Evolutionary conservation across 2,113 vertebrate species (phyloP), one percentile per base, ranked within the genome.

Genomic region (Centrocercus urophasianus): DNA sequence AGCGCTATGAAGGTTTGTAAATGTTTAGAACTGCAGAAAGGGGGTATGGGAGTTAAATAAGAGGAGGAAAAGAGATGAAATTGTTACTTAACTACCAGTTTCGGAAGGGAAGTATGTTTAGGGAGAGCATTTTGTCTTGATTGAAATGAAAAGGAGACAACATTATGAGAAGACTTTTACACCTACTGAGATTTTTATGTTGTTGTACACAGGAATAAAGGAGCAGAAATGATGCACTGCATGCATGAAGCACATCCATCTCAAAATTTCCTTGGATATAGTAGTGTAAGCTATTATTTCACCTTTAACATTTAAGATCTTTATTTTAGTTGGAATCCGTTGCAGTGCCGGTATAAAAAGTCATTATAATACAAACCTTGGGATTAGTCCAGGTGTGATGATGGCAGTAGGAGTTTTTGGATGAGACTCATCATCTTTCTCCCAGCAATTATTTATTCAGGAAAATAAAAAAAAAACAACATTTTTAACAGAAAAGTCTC

Each of bases 281-380:
- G 86, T 80, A 92, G 66, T 20, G 59, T 81, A 94, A 93, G 90
- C 83, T 95, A 30, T 86, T 86, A 85, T 91, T 90, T 78, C 70
- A 71, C 88, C 70, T 95, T 92, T 95, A 91, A 92, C 92, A 91
- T 96, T 95, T 95, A 18, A 69, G 73, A 93, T 80, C n/a, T 96
- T 91, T 64, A 40, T 94, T 95, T 93, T 72, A 69, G 83, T 52
- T 88, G 57, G 57, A 80, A 86, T 81, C 71, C 47, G 45, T 60
- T 75, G 45, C 83, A 24, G 17, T 47, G 52, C 47, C 30, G 6
- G 40, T 69, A 52, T 40, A 93, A 94, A 95, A 95, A 93, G 81
- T 69, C 54, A 43, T 72, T 34, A 16, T 64, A 96, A 83, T 95
- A 83, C 61, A 92, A 94, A 86, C 54, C 36, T 59, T 94, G 90